Base-by-base conservation (phyloP, 2,113 vertebrate genomes). In the Corythornis madagascariensis region DNA sequence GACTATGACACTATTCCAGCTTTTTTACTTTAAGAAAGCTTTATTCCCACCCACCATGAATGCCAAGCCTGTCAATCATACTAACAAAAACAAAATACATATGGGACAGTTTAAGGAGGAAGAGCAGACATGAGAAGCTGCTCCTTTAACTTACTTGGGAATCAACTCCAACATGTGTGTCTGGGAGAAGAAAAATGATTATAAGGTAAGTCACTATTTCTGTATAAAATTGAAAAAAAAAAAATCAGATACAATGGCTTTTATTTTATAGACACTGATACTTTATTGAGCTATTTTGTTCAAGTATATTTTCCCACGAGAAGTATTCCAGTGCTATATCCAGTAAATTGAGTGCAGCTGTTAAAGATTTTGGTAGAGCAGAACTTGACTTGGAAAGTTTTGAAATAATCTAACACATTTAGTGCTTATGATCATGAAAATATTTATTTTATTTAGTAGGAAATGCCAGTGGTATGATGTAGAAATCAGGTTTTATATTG, bases 61-160 rank as follows among this genome's bases (percentile, higher is more conserved):
- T 55, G 43, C 28, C 66, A 91, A 89, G 77, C 74, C 74, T 93
- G 89, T 93, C 95, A 95, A 76, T 97, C 94, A 91, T 47, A 64
- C 33, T 92, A 94, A 91, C 31, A 94, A 88, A 69, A 95, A 94
- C 86, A 93, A 95, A 78, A 91, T 87, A 85, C 77, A 94, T 83
- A 92, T 91, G 89, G 82, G 92, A 97, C 50, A 60, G 74, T 83
- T 96, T 94, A 93, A 92, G 73, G 38, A 70, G 66, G 48, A 90
- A 93, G 40, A 90, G 7, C 24, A 83, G 78, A 83, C 81, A 83
- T 72, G 74, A 91, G 85, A 95, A 95, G 92, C 77, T 63, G 45
- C n/a, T 88, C 42, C 65, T 71, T 86, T 74, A 80, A 79, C 52
- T 85, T 64, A 55, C 5, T 92, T 71, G 52, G 84, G 84, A 92